Percentiles rank a stretch among this genome's conserved stretches.
Conservation (phyloP, 2,888 invertebrate species). For the Sisyra terminalis region DNA sequence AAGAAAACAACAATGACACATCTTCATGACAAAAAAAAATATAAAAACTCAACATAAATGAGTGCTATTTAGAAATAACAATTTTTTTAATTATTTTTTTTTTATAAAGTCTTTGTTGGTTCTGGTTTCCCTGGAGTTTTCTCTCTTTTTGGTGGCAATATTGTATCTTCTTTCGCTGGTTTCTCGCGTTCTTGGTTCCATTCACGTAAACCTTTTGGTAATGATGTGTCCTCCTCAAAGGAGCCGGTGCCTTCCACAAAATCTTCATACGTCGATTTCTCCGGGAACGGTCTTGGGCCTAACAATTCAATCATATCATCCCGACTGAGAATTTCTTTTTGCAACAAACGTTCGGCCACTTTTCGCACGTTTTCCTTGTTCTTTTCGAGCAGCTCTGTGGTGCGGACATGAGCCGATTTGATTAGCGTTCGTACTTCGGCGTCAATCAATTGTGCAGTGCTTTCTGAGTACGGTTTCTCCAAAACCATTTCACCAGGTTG, state of each 20-base stretch:
- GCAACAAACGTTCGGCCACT: constrained; percentile 73
- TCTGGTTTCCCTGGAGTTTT: too few relatives aligned
- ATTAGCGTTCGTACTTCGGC: constrained; percentile 73
- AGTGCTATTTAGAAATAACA: too few relatives aligned
- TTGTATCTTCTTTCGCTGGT: constrained; percentile 15
- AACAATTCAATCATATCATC: constrained; percentile 96
- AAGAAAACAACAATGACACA: too few relatives aligned
- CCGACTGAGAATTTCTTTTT: constrained; percentile 86
- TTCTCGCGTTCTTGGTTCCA: constrained; percentile 68
- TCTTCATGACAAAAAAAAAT: too few relatives aligned
- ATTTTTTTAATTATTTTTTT: too few relatives aligned
- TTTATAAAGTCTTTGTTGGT: too few relatives aligned
- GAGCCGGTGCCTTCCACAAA: constrained; percentile 98
- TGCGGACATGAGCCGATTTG: constrained; percentile 60
- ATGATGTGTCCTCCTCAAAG: constrained; percentile 85
- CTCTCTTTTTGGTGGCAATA: constrained; percentile 6
- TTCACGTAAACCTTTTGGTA: constrained; percentile 88
- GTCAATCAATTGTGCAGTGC: constrained; percentile 92
- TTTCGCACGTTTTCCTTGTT: constrained; percentile 80
- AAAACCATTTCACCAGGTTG: constrained; percentile 82
- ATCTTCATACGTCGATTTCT: constrained; percentile 98
- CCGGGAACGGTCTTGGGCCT: constrained; percentile 88
- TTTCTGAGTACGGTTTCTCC: constrained; percentile 96
- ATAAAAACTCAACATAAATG: too few relatives aligned
- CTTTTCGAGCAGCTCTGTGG: constrained; percentile 54